Conservation (phyloP, 2,113 vertebrate species). For the Apus apus region DNA sequence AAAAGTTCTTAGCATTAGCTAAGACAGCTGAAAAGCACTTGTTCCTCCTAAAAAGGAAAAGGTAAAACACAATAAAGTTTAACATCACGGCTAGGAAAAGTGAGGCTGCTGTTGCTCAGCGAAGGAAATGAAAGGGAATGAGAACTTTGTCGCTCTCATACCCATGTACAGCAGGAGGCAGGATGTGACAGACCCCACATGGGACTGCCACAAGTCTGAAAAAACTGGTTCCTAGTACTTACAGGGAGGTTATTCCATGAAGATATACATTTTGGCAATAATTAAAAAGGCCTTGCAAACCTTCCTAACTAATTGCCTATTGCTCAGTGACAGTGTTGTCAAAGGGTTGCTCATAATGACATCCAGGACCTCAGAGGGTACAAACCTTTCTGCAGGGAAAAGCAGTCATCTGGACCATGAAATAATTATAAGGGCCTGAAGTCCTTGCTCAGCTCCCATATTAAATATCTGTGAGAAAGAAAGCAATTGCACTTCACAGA, state of each 20-base stretch:
- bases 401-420: neutral
- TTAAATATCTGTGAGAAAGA: neutral
- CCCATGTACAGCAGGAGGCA: neutral
- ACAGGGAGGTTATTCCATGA: neutral
- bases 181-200: neutral
- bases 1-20: neutral
- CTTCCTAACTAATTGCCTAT: neutral
- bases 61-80: neutral
- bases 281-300: neutral
- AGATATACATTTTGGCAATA: neutral
- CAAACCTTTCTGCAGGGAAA: neutral
- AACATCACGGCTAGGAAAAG: neutral
- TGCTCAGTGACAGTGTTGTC: neutral
- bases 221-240: neutral
- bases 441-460: neutral
- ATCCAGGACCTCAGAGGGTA: neutral
- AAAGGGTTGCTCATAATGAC: accelerated
- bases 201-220: neutral
- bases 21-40: neutral
- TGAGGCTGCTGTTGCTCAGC: neutral
- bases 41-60: neutral
- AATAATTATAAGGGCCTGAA: neutral
- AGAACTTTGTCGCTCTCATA: neutral
- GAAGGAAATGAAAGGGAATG: neutral
- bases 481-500: neutral